Conservation (phyloP, 2,797 vertebrate species). For the Oryzias sinensis region DNA sequence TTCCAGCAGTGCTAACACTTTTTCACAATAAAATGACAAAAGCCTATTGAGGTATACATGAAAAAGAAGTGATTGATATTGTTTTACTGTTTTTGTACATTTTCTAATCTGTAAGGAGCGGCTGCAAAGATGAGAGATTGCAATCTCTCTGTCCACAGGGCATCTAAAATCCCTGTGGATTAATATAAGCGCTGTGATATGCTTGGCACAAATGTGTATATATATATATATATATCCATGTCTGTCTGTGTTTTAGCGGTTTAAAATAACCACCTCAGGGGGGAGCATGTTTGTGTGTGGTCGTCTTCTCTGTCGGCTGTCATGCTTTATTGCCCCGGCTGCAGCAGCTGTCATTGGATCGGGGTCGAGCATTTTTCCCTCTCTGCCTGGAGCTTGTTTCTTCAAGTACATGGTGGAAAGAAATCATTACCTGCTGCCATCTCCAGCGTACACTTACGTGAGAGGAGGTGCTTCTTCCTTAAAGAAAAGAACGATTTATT, state of each 20-base stretch:
- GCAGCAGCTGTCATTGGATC: constrained; percentile 64
- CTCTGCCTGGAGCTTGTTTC: constrained; percentile 47
- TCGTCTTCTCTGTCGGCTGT: constrained; percentile 46
- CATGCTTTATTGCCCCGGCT: constrained; percentile 59
- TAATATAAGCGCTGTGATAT: not conserved
- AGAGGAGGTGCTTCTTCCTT: not conserved
- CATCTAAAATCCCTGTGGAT: too few relatives aligned
- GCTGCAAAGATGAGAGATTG: too few relatives aligned
- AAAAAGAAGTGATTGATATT: too few relatives aligned
- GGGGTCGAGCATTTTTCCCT: constrained; percentile 44
- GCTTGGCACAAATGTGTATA: not conserved
- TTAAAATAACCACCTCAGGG: not conserved
- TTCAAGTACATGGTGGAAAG: constrained; percentile 21
- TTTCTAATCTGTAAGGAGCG: too few relatives aligned
- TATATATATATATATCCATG: not conserved
- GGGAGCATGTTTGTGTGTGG: constrained; percentile 42
- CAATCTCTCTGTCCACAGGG: too few relatives aligned
- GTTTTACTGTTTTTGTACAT: too few relatives aligned
- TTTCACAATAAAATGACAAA: too few relatives aligned
- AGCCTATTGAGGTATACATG: too few relatives aligned
- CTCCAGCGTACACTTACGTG: constrained; percentile 10
- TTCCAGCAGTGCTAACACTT: too few relatives aligned
- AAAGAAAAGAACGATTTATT: not conserved
- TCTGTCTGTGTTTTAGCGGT: constrained; percentile 4
- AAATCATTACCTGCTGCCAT: constrained; percentile 59